phyloP scores from a whole-genome alignment of 2,113 vertebrate genomes.

The Chaetodon auriga region DNA sequence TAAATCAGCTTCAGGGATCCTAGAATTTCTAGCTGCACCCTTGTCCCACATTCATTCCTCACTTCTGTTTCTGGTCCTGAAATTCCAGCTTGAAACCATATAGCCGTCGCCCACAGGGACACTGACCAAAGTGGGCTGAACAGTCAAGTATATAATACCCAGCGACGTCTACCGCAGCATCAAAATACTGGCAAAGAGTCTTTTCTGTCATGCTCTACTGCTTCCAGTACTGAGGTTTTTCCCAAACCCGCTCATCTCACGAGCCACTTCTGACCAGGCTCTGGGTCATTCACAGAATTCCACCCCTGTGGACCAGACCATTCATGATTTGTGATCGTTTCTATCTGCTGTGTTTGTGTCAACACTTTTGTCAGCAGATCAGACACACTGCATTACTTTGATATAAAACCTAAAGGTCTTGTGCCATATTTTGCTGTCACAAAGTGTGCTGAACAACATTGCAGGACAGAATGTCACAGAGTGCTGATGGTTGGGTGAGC shows the following conservation, averaged over 20 bases:
- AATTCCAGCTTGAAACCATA: conserved; percentile 36
- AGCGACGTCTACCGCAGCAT: conserved; percentile 39
- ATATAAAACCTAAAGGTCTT: not conserved
- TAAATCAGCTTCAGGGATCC: not conserved
- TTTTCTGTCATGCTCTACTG: conserved; percentile 55
- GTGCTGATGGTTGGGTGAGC: not conserved
- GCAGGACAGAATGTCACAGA: not conserved
- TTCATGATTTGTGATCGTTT: conserved; percentile 50
- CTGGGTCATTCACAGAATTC: conserved; percentile 59
- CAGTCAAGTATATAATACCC: conserved; percentile 15
- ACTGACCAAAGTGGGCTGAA: conserved; percentile 45
- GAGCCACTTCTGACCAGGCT: conserved; percentile 54
- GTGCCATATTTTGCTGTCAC: not conserved
- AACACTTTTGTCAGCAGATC: not conserved
- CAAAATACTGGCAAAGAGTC: conserved; percentile 44
- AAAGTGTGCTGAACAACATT: not conserved
- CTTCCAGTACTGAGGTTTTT: conserved; percentile 70
- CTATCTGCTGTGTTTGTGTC: conserved; percentile 9
- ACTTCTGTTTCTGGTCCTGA: conserved; percentile 1
- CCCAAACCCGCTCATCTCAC: conserved; percentile 53
- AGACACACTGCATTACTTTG: not conserved
- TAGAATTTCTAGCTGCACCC: not conserved
- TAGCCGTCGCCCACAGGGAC: conserved; percentile 4
- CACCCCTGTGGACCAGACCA: conserved; percentile 15
- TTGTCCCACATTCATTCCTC: not conserved